These are phyloP conservation scores for Herpetotheres cachinnans DNA, from an alignment of 2,113 vertebrate genomes.

Conservation along the genomic window DNA sequence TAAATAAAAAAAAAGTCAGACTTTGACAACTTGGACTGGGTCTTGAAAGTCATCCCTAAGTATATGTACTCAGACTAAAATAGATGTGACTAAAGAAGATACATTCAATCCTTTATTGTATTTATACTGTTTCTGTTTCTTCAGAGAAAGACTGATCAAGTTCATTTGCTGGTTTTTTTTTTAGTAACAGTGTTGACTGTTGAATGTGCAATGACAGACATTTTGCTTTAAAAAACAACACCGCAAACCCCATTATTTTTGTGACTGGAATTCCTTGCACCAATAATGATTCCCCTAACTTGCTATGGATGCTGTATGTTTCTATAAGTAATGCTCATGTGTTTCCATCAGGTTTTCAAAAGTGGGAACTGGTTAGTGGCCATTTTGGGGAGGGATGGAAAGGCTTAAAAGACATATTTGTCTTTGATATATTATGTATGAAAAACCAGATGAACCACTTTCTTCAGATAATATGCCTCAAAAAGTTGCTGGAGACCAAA, in stretches of 20 bases:
- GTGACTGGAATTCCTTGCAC: background rate
- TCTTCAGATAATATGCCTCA: background rate
- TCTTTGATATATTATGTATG: background rate
- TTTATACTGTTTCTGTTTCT: background rate
- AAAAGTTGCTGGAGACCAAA: background rate
- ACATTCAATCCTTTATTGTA: background rate
- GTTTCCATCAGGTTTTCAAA: background rate
- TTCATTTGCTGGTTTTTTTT: background rate
- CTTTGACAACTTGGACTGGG: background rate
- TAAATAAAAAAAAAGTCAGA: background rate
- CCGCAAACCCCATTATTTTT: background rate
- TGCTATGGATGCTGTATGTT: background rate
- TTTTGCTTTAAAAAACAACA: background rate
- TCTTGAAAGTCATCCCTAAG: background rate
- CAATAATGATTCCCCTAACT: background rate
- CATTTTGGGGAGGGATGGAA: background rate
- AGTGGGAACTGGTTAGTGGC: background rate
- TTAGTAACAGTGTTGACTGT: background rate
- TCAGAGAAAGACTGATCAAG: background rate
- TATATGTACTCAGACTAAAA: background rate
- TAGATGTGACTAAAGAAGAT: background rate
- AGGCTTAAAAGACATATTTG: background rate
- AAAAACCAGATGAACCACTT: background rate
- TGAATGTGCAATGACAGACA: background rate
- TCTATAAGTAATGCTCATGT: accelerated